Base-by-base conservation (phyloP, 1,140 invertebrate genomes). In the Vanessa atalanta region DNA sequence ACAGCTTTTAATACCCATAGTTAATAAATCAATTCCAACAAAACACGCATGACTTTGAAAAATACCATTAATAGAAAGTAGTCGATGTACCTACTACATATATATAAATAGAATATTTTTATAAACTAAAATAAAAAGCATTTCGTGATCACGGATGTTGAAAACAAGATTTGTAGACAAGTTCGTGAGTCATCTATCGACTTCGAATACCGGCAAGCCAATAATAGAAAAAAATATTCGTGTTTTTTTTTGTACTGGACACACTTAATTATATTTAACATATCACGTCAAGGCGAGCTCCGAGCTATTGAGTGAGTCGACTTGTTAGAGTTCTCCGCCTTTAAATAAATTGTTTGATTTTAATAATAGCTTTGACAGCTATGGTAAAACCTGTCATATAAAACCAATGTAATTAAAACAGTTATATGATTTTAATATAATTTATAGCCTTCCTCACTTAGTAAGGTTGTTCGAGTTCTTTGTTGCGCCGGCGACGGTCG, bases 101-200 rank as follows among this genome's bases (percentile, higher is more conserved):
- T 51, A 51, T n/a, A 37, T 37, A 61, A 37, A 31, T 8, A 31
- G 31, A 61, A 57, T 16, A 12, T 57, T 57, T 61, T 37, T 23
- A 13, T 26, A 61, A 37, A 53, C 53, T 55, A 48, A 68, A 47
- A 47, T 55, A 48, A 68, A 47, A 47, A 13, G n/a, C 13, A 37
- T 53, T 31, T 71, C 43, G 60, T 43, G 73, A 71, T 79, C 74
- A 79, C 77, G 77, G 77, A 79, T 79, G 77, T 76, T 75, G 65
- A 73, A 79, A 79, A 79, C 72, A 65, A 72, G 78, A 79, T 77
- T 79, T 70, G 68, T 72, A 73, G 53, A 75, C 78, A 72, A 72
- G 78, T 74, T 72, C 63, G 66, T 79, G 78, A 79, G 65, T 79
- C 78, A 79, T 77, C 69, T 47, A 75, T 70, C 66, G 64, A 63